phyloP scores from a whole-genome alignment of 1,140 invertebrate genomes.

The Akabosia matsudoensis region DNA sequence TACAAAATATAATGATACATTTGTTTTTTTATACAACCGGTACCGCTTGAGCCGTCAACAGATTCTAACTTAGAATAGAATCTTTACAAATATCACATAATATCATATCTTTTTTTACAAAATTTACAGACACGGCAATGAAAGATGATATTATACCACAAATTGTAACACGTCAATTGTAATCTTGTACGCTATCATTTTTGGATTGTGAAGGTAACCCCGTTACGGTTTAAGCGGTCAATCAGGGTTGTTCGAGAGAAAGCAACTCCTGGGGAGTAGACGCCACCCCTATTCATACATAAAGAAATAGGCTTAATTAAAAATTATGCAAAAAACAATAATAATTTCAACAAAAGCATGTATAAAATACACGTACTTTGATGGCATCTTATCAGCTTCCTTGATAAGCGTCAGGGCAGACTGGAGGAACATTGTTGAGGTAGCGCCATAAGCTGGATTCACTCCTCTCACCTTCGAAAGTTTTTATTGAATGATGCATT shows the following conservation, averaged over 20 bases:
- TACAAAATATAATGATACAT: too few species aligned
- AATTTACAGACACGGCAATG: too few species aligned
- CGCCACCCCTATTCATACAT: constrained; percentile 57
- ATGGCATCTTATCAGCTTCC: constrained; percentile 71
- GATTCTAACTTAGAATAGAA: too few species aligned
- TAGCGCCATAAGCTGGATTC: constrained; percentile 80
- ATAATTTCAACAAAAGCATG: neutral
- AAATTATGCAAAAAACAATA: neutral
- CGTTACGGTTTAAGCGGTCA: constrained; percentile 56
- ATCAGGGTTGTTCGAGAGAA: constrained; percentile 66
- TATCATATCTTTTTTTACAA: too few species aligned
- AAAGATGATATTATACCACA: too few species aligned
- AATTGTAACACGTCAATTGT: too few species aligned
- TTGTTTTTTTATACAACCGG: too few species aligned
- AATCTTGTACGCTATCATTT: too few species aligned
- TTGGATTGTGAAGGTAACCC: constrained; percentile 63
- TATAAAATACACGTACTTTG: constrained; percentile 54
- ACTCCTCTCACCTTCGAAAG: constrained; percentile 54
- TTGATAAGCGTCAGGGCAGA: constrained; percentile 72
- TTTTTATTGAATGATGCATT: constrained; percentile 24
- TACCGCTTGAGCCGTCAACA: too few species aligned
- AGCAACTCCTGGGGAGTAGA: constrained; percentile 59
- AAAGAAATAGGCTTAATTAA: constrained; percentile 49
- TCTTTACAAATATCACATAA: too few species aligned
- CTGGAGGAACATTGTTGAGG: constrained; percentile 66